Conservation (phyloP, 2,797 vertebrate species). For the Platalea minor region DNA sequence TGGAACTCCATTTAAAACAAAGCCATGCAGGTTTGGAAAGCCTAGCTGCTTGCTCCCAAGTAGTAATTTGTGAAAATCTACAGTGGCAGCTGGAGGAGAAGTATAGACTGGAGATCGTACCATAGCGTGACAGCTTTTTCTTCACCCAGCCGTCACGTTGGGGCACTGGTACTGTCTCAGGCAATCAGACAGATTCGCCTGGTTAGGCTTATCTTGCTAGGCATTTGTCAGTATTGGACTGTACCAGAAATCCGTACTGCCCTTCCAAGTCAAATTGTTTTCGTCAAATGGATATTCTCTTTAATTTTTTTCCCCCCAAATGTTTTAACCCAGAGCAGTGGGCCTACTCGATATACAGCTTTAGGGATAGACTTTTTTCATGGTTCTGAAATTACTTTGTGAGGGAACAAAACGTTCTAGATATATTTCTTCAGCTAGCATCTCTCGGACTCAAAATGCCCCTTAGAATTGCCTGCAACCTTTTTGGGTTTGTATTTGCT, state of each 20-base stretch:
- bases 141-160: fast-evolving
- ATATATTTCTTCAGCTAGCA: neutral
- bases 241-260: neutral
- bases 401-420: neutral
- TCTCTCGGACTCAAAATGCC: neutral
- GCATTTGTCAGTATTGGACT: neutral
- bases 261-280: neutral
- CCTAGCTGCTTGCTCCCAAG: neutral
- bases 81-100: neutral
- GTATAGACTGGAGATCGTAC: neutral
- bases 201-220: neutral
- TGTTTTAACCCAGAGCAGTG: neutral
- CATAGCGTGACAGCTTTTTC: neutral
- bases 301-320: neutral
- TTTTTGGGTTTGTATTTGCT: neutral
- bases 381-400: neutral
- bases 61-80: neutral
- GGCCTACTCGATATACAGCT: neutral
- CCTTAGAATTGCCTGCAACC: neutral
- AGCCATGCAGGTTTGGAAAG: neutral
- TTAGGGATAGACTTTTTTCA: neutral
- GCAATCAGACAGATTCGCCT: neutral
- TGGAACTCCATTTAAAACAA: neutral
- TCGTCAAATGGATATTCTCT: neutral
- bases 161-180: neutral